Evolutionary conservation across 2,113 vertebrate species (phyloP), one percentile per base, ranked within the genome.

Genomic region (Calonectris borealis): DNA sequence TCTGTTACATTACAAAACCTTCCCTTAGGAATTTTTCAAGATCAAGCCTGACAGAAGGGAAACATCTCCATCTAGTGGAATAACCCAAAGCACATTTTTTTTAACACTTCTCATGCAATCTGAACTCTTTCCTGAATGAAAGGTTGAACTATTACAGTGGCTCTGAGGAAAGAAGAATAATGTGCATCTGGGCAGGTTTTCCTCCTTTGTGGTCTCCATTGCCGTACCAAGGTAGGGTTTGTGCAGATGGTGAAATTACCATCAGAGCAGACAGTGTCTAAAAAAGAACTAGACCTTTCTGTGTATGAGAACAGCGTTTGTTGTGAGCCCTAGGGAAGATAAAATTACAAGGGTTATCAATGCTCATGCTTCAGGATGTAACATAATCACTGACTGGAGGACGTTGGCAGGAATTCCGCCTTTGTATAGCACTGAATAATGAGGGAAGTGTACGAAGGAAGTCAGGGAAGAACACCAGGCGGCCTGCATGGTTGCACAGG

Each of bases 11-110:
- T 57, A 66, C n/a, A 54, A 87, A 90, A 52, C 14, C 10, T 20
- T 76, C 21, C n/a, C 49, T 21, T 6, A 6, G 42, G 46, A 65
- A 11, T 76, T 72, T 55, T 72, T 54, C 32, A 65, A 81, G 29
- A 25, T 17, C 32, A 31, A 66, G n/a, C 48, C 34, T n/a, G 21
- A 73, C 21, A 55, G 46, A 96, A 95, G 75, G 3, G 52, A 83
- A 96, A 97, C 16, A 18, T 32, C 96, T 82, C 96, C 97, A 97
- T 38, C 97, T 98, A 96, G 96, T 93, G 97, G 94, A 91, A 60
- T 15, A 78, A 88, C 1, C 3, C 18, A 29, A 61, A 51, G 17
- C 1, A 29, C 19, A 2, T 7, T 10, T n/a, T 75, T 62, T 64
- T 11, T 4, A 88, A 66, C 11, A 15, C 6, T 60, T 38, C 26